A percentile compares a stretch with the other conserved stretches of the same genome.
phyloP scores from a whole-genome alignment of 2,113 vertebrate species.

The Pantherophis guttatus region DNA sequence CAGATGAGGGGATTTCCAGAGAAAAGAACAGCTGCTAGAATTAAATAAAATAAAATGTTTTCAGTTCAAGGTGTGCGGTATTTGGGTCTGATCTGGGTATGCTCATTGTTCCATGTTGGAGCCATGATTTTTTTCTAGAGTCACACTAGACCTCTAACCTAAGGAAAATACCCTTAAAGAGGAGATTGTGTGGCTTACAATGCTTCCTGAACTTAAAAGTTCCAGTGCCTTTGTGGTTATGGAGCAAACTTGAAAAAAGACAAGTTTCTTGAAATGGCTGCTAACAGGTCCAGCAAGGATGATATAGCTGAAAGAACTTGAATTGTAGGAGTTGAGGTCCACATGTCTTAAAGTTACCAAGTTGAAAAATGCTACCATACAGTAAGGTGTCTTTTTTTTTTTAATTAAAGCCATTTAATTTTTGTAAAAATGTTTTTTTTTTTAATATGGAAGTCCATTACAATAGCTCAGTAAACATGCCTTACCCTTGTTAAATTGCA shows the following conservation, averaged over 20 bases:
- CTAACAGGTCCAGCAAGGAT: neutral
- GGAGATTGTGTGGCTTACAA: neutral
- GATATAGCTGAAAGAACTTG: neutral
- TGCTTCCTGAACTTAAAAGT: neutral
- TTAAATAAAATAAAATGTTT: neutral
- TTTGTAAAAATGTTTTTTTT: neutral
- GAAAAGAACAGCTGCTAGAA: neutral
- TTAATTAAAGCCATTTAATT: neutral
- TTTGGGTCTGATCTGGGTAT: neutral
- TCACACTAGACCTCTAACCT: neutral
- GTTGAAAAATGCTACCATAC: neutral
- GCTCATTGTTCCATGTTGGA: neutral
- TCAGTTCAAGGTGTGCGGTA: neutral
- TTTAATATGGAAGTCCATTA: neutral
- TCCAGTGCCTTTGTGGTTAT: neutral
- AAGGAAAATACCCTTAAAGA: neutral
- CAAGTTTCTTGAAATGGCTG: neutral
- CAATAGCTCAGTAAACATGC: neutral
- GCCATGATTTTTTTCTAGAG: neutral
- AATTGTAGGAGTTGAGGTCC: neutral
- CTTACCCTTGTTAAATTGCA: slow-evolving; percentile 96
- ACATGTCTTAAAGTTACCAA: neutral
- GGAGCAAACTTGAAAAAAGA: neutral
- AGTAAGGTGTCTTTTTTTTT: neutral
- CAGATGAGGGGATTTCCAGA: neutral